These are phyloP conservation scores for Muraenolepis orangiensis DNA, from an alignment of 2,797 vertebrate genomes.

Conservation along the genomic window DNA sequence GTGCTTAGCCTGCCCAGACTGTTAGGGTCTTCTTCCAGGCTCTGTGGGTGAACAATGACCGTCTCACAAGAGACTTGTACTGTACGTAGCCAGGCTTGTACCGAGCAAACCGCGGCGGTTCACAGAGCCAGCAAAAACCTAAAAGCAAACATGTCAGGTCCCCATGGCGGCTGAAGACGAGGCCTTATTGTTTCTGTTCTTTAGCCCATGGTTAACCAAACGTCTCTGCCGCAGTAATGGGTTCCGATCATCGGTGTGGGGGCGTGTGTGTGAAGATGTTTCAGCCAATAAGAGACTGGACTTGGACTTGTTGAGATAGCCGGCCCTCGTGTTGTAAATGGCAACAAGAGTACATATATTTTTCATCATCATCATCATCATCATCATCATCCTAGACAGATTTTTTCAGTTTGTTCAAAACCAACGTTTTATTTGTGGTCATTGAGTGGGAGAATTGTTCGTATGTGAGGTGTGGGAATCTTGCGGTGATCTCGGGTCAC, in stretches of 20 bases:
- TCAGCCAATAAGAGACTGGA: neutral
- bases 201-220: neutral
- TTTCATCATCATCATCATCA: neutral
- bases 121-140: neutral
- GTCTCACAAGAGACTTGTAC: neutral
- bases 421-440: neutral
- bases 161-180: neutral
- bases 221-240: neutral
- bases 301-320: no score
- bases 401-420: neutral
- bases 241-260: neutral
- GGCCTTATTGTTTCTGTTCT: neutral
- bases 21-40: no score
- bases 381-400: neutral
- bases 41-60: no score
- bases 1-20: no score
- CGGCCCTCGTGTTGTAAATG: neutral
- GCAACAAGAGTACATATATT: neutral
- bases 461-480: neutral
- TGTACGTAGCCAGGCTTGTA: neutral
- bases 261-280: neutral
- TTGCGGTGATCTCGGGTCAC: neutral
- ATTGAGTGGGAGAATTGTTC: neutral
- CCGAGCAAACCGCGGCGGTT: neutral
- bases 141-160: neutral